Evolutionary conservation across 2,113 vertebrate genomes (phyloP), one percentile per base, ranked within the genome.

Genomic region (Heterochromis multidens): DNA sequence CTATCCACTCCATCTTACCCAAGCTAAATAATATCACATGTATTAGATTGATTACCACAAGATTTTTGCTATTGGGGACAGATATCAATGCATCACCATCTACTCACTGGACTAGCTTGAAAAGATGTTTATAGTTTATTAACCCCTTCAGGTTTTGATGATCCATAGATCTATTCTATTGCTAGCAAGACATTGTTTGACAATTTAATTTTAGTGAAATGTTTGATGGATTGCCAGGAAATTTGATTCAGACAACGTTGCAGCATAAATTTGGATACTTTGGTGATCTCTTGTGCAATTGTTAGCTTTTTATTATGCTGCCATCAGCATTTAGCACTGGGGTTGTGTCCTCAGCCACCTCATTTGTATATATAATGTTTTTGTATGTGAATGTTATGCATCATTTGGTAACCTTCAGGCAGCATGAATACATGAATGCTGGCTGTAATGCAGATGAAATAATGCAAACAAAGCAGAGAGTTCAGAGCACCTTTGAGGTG

Each of bases 401-500:
- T 77, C 81, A 54, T 77, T 56, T 57, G 21, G 29, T 74, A 31
- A 52, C 43, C 25, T 74, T 74, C 70, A 74, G 70, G 46, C 70
- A 74, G 27, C 17, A 54, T 74, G 46, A 54, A 74, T 52, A 21
- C 25, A 17, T 74, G 40, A 46, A 77, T 70, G 77, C 40, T 37
- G 58, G 25, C 19, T 84, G 23, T 49, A 3, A 17, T 27, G 14
- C 52, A 29, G 49, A 17, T 61, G 58, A 63, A 84, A 81, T 56
- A 72, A 84, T 56, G 33, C 49, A 63, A 80, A 29, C 14, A 33
- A 76, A 33, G 33, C 21, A 19, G 13, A 23, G 70, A 65, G 72
- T 77, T 88, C 88, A 49, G 58, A 6, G 37, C 43, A 46, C 58
- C 40, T 79, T 62, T 62, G 57, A 54, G 91, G 92, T 89, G 82